Evolutionary conservation across 1,140 invertebrate genomes (phyloP).

Genomic region (Drosophila subpulchrella): DNA sequence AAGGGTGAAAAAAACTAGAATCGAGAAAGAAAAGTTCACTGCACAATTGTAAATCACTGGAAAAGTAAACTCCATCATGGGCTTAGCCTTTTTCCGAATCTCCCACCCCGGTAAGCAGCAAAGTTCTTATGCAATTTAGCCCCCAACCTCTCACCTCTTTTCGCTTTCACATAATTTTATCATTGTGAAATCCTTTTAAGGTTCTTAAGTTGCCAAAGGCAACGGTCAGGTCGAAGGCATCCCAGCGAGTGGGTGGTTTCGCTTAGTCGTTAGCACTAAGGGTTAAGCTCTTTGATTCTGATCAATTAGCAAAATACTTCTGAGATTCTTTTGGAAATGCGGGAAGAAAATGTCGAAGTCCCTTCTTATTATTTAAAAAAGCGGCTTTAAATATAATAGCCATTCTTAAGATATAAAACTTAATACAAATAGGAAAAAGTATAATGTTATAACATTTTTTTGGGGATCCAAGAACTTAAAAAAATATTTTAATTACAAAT

Average conservation of each 20-base stretch:
- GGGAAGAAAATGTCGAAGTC: neutral
- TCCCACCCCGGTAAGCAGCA: conserved; percentile 4
- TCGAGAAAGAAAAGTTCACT: conserved; percentile 25
- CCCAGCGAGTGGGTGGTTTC: conserved; percentile 3
- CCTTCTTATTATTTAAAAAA: too few species aligned
- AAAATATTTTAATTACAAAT: too few species aligned
- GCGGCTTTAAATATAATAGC: too few species aligned
- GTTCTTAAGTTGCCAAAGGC: conserved; percentile 43
- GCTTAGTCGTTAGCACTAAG: neutral
- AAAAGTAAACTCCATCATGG: conserved; percentile 59
- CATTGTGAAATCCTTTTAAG: conserved; percentile 50
- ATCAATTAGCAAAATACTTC: conserved; percentile 11
- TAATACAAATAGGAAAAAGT: too few species aligned
- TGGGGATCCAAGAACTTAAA: too few species aligned
- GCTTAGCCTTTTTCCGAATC: conserved; percentile 33
- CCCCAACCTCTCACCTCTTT: neutral
- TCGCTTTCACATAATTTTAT: conserved; percentile 36
- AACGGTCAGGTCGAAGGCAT: conserved; percentile 11
- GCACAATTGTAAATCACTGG: conserved; percentile 63
- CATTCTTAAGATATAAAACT: too few species aligned
- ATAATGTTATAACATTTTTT: too few species aligned
- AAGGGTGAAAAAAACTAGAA: conserved; percentile 1
- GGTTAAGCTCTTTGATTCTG: neutral
- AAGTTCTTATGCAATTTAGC: conserved; percentile 40
- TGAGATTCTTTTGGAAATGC: neutral